Base-by-base conservation (phyloP, 2,888 invertebrate genomes). In the Zonitis immaculata region DNA sequence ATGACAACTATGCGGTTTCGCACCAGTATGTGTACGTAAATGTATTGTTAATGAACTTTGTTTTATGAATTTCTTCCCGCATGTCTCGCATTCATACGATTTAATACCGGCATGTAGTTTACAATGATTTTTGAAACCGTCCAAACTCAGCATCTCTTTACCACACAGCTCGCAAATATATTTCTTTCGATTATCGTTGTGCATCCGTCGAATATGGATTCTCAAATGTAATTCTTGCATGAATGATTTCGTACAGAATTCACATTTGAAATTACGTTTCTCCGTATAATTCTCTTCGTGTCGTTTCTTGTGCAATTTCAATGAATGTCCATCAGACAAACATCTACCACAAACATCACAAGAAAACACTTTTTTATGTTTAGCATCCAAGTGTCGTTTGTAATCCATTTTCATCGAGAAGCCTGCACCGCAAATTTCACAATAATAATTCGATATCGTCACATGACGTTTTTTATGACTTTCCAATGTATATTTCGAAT, bases 381-480 rank as follows among this genome's bases (percentile, higher is more conserved):
- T 16, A 3, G 16, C 35, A 11, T 35, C 16, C 35, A 35, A 16
- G 8, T 35, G 35, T 16, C 22, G 22, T 22, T 27, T 22, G 43
- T 68, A 71, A 30, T 68, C 64, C 12, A 67, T 63, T 30, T 63
- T 65, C 0, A 65, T 64, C 6, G 66, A 64, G 52, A 69, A 71
- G 11, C 64, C 61, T 22, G 62, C 51, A 7, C 56, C 54, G 49
- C 71, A 71, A 7, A 61, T 27, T 46, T 67, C 62, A 51, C 83
- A 83, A 0, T 79, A 69, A 30, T 77, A 79, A 25, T 79, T 78
- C 0, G 79, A 80, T 18, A 78, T 77, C n/a, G n/a, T n/a, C n/a
- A n/a, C n/a, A 52, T 82, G 82, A 44, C 77, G 77, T 1, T 77
- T 67, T 75, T 78, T 77, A 58, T 81, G 81, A 0, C 80, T 76